A percentile compares a stretch with the other conserved stretches of the same genome.
Evolutionary conservation across 53 echinoderm and acorn worm species (phyloP).

Genomic region (Antedon mediterranea): DNA sequence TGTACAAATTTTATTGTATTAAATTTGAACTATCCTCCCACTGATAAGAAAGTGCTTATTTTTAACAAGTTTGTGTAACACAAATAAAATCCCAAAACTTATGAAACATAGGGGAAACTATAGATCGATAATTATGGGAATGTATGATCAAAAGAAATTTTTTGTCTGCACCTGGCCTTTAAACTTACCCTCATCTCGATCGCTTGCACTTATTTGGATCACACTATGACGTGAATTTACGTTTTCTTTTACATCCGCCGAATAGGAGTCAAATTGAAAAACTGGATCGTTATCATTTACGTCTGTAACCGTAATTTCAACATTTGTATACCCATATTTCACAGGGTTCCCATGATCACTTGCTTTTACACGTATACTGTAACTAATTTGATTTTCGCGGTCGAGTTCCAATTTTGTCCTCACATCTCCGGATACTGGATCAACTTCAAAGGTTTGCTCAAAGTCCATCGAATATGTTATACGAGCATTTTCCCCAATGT

Average conservation of each 20-base stretch:
- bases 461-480: slow-evolving; percentile 72
- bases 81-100: no score
- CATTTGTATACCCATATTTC: slow-evolving; percentile 57
- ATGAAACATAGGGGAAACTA: no score
- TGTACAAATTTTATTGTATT: no score
- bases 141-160: no score
- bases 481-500: slow-evolving; percentile 84
- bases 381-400: slow-evolving; percentile 53
- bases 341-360: slow-evolving; percentile 70
- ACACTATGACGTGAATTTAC: slow-evolving; percentile 43
- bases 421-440: slow-evolving; percentile 61
- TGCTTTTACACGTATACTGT: slow-evolving; percentile 70
- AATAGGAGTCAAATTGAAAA: slow-evolving; percentile 37
- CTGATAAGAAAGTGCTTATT: no score
- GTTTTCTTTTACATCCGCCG: slow-evolving; percentile 47
- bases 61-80: no score
- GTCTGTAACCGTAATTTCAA: slow-evolving; percentile 74
- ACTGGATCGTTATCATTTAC: slow-evolving; percentile 87
- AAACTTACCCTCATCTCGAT: slow-evolving; percentile 86
- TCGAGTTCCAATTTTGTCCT: slow-evolving; percentile 39
- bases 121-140: no score
- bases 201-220: slow-evolving; percentile 62
- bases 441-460: slow-evolving; percentile 53
- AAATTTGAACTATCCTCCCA: no score
- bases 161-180: no score